Evolutionary conservation across 2,113 vertebrate species (phyloP), one percentile per base, ranked within the genome.

Genomic region (Colinus virginianus): DNA sequence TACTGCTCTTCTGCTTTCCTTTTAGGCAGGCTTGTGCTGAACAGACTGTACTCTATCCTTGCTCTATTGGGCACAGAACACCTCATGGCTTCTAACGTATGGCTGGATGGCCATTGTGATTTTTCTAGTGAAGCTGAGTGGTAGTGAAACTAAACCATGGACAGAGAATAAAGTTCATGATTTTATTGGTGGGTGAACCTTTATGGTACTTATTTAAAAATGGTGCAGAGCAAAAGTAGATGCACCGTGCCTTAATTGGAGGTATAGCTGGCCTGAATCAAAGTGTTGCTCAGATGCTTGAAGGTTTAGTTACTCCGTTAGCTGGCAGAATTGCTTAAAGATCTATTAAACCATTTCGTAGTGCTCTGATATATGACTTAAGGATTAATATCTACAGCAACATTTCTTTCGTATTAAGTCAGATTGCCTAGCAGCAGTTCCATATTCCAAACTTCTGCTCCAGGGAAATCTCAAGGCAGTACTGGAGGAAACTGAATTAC

Each of bases 101-200:
- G n/a, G 11, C 42, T 62, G 40, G 20, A 11, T 66, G 8, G 10
- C 21, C 82, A 12, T 13, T 85, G 36, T 68, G 48, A 85, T 62
- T 77, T 53, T 18, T 56, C 3, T 69, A 2, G 18, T 9, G 26
- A 8, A 86, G n/a, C 45, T 63, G 49, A 9, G 22, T 77, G 21
- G 19, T 53, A 56, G 82, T 8, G 16, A 87, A 76, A 84, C 79
- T 32, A 23, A 56, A 8, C 4, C 32, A 45, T 11, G 40, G 79
- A 48, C 0, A 0, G 51, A 1, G 7, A 22, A 59, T 61, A 56
- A 49, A 78, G 1, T 28, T 67, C 5, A 25, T 67, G 4, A 32
- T 88, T 74, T 81, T 75, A 49, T 1, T 40, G 10, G 32, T 8
- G 16, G 9, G 17, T 2, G 6, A 43, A 4, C 11, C 46, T 71